Percentiles rank a stretch among this genome's conserved stretches.
Conservation (phyloP, 2,888 invertebrate genomes). For the Sminthurides aquaticus region DNA sequence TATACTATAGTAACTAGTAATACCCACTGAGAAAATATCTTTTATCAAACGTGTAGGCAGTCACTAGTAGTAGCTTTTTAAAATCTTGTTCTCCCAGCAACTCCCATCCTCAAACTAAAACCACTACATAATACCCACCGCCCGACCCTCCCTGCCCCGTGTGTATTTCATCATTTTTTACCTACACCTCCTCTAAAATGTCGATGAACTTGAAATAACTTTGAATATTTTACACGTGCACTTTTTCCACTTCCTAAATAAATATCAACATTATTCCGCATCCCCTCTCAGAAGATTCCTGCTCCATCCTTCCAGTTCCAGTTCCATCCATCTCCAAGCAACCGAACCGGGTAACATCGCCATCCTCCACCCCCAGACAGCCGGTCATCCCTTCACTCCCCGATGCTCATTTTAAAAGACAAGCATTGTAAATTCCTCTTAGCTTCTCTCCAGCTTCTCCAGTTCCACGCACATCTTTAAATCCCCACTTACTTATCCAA, state of each 20-base stretch:
- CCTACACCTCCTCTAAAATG: constrained; percentile 11
- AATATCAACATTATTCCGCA: not conserved
- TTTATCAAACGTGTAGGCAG: constrained; percentile 1
- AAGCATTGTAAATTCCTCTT: too few relatives aligned
- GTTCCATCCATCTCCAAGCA: too few relatives aligned
- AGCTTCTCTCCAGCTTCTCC: too few relatives aligned
- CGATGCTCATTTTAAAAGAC: too few relatives aligned
- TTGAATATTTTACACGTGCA: constrained; percentile 20
- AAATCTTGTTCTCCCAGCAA: constrained; percentile 1
- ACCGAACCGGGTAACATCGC: too few relatives aligned
- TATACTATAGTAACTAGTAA: not conserved
- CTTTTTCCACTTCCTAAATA: constrained; percentile 13
- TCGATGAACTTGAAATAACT: constrained; percentile 22
- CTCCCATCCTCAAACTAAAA: not conserved
- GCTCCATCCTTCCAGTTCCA: not conserved
- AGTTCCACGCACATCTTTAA: too few relatives aligned
- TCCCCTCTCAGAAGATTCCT: not conserved
- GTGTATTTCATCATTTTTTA: constrained; percentile 12
- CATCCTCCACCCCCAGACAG: too few relatives aligned
- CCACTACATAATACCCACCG: not conserved
- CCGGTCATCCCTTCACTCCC: too few relatives aligned
- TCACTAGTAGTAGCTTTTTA: not conserved
- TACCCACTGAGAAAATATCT: not conserved
- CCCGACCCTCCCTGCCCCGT: constrained; percentile 3
- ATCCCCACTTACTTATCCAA: too few relatives aligned